A percentile compares a stretch with the other conserved stretches of the same genome.
Conservation (phyloP, 2,797 vertebrate species). For the Sebastes taczanowskii region DNA sequence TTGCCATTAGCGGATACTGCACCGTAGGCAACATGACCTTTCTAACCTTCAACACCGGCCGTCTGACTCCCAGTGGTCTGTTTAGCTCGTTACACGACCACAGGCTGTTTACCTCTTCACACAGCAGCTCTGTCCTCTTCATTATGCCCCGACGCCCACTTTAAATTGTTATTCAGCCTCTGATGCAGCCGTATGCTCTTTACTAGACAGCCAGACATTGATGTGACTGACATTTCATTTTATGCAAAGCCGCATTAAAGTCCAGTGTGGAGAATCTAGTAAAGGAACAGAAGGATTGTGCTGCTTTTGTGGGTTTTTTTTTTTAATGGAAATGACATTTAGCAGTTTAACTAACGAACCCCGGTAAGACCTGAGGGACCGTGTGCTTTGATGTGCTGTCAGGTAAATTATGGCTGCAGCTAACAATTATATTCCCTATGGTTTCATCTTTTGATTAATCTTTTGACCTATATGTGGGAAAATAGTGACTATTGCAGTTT, state of each 20-base stretch:
- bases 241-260: not conserved
- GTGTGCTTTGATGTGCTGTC: not conserved
- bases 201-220: constrained; percentile 8
- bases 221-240: constrained; percentile 31
- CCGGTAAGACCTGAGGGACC: not conserved
- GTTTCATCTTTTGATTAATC: not conserved
- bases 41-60: constrained; percentile 65
- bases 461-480: not conserved
- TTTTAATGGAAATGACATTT: constrained; percentile 35
- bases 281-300: not conserved
- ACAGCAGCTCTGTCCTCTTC: constrained; percentile 31
- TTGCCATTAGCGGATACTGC: constrained; percentile 77
- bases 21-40: constrained; percentile 69
- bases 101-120: constrained; percentile 49
- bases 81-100: constrained; percentile 54
- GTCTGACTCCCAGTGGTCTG: constrained; percentile 63
- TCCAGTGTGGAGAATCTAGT: not conserved
- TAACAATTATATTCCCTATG: not conserved
- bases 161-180: constrained; percentile 13
- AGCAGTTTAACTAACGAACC: not conserved
- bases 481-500: not conserved
- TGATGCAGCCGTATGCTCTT: constrained; percentile 27
- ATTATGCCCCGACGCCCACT: constrained; percentile 26
- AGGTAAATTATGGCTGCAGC: not conserved
- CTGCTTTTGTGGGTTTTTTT: constrained; percentile 5